Evolutionary conservation across 2,797 vertebrate species (phyloP), one percentile per base, ranked within the genome.

Genomic region (Erpetoichthys calabaricus): DNA sequence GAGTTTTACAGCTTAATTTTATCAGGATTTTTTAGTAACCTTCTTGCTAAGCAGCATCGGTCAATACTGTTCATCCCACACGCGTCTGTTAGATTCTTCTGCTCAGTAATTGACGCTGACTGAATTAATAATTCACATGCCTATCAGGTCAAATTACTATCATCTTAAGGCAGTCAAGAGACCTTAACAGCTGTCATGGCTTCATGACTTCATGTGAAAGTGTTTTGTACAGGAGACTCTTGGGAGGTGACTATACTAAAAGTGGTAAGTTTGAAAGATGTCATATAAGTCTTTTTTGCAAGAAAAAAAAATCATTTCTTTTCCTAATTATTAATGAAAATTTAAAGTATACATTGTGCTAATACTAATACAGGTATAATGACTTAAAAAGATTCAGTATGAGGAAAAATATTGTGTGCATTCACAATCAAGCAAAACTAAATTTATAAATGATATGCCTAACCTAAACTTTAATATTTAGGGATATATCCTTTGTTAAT

Each of bases 71-170:
- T 49, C 47, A 49, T 7, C 47, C 47, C n/a, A 49, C 47, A 49
- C 47, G 7, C 47, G 7, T 49, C 7, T 49, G 47, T 3, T 49
- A 49, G 47, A 49, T 4, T 49, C 3, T 49, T 49, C 47, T 7
- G 4, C 52, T 57, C 49, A 44, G 1, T 56, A 62, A 8, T 5
- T 57, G 52, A 47, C 45, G 50, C 2, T 9, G 44, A 43, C 44
- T 62, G 7, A 59, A 9, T 45, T 65, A 60, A 59, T 52, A 4
- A 57, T 42, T 64, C 59, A 56, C 2, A 42, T 63, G 57, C 4
- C 45, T 59, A 57, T 4, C 2, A 45, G 57, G 9, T 64, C 47
- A 67, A 64, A 60, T 50, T 65, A 57, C 1, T 42, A n/a, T 52
- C 6, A 49, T 45, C 56, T 59, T 7, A 60, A 8, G 60, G 9